phyloP scores from a whole-genome alignment of 2,797 vertebrate species.

The Pterois miles region DNA sequence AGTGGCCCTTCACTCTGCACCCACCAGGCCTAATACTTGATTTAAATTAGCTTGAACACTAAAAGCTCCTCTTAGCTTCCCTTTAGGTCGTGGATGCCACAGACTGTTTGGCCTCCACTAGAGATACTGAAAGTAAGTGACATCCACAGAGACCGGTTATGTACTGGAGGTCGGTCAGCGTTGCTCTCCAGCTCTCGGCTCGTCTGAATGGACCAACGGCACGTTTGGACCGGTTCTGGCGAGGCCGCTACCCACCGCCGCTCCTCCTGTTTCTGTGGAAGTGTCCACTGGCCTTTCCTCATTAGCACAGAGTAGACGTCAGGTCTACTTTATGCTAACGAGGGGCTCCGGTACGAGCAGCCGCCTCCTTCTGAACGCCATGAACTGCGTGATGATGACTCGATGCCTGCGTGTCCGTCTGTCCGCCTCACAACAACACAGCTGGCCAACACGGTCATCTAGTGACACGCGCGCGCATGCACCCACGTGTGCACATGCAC shows the following conservation, averaged over 20 bases:
- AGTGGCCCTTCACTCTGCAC: slow-evolving; percentile 55
- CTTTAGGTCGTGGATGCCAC: slow-evolving; percentile 8
- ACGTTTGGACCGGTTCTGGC: neutral
- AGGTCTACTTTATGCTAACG: slow-evolving; percentile 12
- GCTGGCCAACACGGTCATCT: too few species aligned
- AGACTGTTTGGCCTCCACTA: slow-evolving; percentile 30
- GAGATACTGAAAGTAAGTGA: slow-evolving; percentile 4
- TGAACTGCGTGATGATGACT: neutral
- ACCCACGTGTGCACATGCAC: too few species aligned
- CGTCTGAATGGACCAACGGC: neutral
- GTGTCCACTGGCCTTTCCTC: neutral
- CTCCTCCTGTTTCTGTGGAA: too few species aligned
- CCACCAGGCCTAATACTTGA: slow-evolving; percentile 39
- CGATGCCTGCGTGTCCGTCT: neutral
- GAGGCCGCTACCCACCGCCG: neutral
- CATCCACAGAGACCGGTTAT: slow-evolving; percentile 5
- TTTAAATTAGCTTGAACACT: slow-evolving; percentile 52
- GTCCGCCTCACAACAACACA: too few species aligned
- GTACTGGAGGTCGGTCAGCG: neutral
- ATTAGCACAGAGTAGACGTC: slow-evolving; percentile 19
- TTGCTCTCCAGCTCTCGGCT: neutral
- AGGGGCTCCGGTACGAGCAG: neutral
- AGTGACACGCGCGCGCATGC: too few species aligned
- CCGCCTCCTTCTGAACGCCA: too few species aligned
- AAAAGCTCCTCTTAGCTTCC: slow-evolving; percentile 34